These are phyloP conservation scores for Hydrotaea cyrtoneurina DNA, from an alignment of 2,888 invertebrate species.

Conservation along the genomic window DNA sequence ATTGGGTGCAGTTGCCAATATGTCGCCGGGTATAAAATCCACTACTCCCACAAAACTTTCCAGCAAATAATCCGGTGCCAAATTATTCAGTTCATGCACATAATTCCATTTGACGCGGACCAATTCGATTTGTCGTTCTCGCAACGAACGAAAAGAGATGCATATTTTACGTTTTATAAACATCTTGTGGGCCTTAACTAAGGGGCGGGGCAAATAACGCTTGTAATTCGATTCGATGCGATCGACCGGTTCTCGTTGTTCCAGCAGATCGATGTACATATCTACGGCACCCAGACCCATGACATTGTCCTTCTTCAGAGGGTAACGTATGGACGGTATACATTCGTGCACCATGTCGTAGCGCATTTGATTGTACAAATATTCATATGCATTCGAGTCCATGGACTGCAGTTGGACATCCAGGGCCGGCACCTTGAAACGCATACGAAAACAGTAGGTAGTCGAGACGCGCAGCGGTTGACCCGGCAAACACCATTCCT, in stretches of 20 bases:
- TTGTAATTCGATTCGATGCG: constrained; percentile 89
- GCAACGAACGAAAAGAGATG: constrained; percentile 83
- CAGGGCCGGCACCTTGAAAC: constrained; percentile 86
- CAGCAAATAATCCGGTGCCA: constrained; percentile 90
- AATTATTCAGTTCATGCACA: constrained; percentile 88
- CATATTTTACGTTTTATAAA: constrained; percentile 90
- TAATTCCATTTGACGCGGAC: constrained; percentile 88
- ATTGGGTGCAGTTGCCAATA: constrained; percentile 79
- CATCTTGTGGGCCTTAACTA: constrained; percentile 87
- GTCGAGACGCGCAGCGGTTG: constrained; percentile 82
- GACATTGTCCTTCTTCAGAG: constrained; percentile 88
- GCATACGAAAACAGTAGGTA: constrained; percentile 88
- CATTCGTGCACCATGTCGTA: constrained; percentile 90
- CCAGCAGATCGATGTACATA: constrained; percentile 92
- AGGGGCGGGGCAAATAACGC: constrained; percentile 90
- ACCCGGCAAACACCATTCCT: constrained; percentile 87
- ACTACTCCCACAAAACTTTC: constrained; percentile 83
- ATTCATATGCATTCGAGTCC: constrained; percentile 90
- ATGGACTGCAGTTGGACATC: constrained; percentile 79
- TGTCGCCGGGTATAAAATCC: constrained; percentile 82
- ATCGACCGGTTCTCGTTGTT: constrained; percentile 85
- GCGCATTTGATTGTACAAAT: constrained; percentile 92
- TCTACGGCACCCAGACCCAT: constrained; percentile 93
- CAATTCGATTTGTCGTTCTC: constrained; percentile 83
- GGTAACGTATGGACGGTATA: constrained; percentile 90